Evolutionary conservation across 2,113 vertebrate species (phyloP), one percentile per base, ranked within the genome.

Genomic region (Shinisaurus crocodilurus): DNA sequence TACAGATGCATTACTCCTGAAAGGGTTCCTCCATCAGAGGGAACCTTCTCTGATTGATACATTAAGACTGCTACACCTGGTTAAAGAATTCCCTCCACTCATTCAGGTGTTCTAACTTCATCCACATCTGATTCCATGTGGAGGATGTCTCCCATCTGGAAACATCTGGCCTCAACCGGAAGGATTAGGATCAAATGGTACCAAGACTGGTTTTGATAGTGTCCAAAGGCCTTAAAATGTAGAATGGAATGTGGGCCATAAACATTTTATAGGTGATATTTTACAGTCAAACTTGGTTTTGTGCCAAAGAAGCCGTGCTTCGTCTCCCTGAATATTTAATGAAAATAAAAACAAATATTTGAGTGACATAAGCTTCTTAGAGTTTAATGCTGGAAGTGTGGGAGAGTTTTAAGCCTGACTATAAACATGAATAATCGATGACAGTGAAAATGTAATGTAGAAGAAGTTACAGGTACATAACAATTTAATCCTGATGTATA

Each of bases 251-350:
- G 40, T 67, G 34, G 43, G 77, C 60, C 23, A 50, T 77, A 85
- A 85, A 89, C 82, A 89, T 85, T 85, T 89, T 89, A 76, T 89
- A 85, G 60, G 20, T 65, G 74, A 67, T 63, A 84, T 77, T 85
- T 77, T 77, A 89, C 40, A 76, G 81, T 84, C 81, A 76, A 84
- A 76, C 70, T 89, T 89, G 54, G 43, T 67, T n/a, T 67, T 48
- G 43, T 85, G 82, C 60, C 60, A 85, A 50, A 65, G 82, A 74
- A 85, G 60, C 23, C 48, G 43, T 76, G 70, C 40, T 77, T 89
- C 6, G 37, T 77, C 82, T 77, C 16, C 57, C 72, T 89, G 88
- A 89, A 89, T 89, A 89, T 85, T 89, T 89, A 89, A 89, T 89
- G 82, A 85, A 84, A 85, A 89, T 85, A 84, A 85, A 76, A 89